Conservation (phyloP, 2,888 invertebrate genomes). For the Idaea straminata region DNA sequence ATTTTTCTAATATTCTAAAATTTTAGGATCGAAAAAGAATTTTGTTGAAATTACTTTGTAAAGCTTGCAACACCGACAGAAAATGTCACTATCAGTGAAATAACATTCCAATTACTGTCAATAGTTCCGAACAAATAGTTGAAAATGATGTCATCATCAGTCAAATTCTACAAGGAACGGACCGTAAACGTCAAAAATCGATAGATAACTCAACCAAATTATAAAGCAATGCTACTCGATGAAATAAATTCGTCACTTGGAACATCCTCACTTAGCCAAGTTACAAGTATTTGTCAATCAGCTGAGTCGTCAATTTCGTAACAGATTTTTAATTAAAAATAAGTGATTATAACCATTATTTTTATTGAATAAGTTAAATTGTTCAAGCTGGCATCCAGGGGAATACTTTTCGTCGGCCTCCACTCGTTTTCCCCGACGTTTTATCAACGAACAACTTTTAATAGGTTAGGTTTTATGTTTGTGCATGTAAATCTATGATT, state of each 20-base stretch:
- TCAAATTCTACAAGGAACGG: neutral
- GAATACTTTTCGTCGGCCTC: conserved; percentile 57
- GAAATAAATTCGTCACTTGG: neutral
- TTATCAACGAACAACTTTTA: conserved; percentile 42
- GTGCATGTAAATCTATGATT: conserved; percentile 13
- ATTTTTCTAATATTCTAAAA: too few species aligned
- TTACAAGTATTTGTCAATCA: neutral
- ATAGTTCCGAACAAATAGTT: too few species aligned
- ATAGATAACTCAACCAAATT: neutral
- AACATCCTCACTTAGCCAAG: neutral
- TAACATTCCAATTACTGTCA: too few species aligned
- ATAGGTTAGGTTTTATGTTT: conserved; percentile 59
- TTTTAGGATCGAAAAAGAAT: too few species aligned
- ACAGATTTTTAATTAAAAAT: neutral
- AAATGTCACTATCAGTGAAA: too few species aligned
- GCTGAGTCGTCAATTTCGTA: conserved; percentile 1
- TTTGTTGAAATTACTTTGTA: too few species aligned
- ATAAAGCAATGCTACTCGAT: neutral
- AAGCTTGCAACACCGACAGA: too few species aligned
- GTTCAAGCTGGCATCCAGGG: conserved; percentile 72
- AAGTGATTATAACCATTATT: neutral
- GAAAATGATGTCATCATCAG: too few species aligned
- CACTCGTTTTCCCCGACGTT: conserved; percentile 57
- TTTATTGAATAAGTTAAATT: conserved; percentile 22
- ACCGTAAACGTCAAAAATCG: neutral